Percentiles rank a stretch among this genome's conserved stretches.
Conservation (phyloP, 2,888 invertebrate species). For the Cataglyphis livida region DNA sequence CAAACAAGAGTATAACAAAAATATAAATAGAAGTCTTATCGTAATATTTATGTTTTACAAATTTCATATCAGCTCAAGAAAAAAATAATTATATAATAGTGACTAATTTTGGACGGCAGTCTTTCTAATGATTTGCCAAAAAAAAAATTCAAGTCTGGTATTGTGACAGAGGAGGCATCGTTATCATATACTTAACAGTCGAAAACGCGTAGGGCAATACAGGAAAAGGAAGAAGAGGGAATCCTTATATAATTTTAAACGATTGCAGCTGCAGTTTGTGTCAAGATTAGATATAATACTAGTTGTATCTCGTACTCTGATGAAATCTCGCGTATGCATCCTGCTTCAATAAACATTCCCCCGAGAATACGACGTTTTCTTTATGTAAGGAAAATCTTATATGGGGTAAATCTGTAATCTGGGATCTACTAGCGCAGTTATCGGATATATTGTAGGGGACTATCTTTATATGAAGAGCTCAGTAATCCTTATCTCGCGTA, state of each 20-base stretch:
- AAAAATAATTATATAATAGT: too few species aligned
- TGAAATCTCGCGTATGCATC: conserved; percentile 45
- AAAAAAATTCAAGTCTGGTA: background rate
- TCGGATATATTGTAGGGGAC: background rate
- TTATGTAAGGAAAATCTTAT: background rate
- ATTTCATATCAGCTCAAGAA: too few species aligned
- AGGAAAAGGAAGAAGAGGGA: conserved; percentile 36
- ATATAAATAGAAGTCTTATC: too few species aligned
- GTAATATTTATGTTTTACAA: too few species aligned
- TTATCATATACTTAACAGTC: conserved; percentile 6
- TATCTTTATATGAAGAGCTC: background rate
- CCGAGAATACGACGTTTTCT: background rate
- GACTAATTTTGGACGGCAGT: too few species aligned
- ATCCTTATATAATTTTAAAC: conserved; percentile 71
- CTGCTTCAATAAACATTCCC: conserved; percentile 14
- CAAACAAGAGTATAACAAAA: too few species aligned
- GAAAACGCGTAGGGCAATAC: background rate
- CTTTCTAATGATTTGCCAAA: too few species aligned
- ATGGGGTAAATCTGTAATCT: conserved; percentile 23
- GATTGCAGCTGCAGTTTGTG: conserved; percentile 67
- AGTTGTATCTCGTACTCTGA: conserved; percentile 40
- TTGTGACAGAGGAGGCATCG: background rate
- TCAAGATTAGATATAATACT: conserved; percentile 74
- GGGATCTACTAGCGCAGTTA: conserved; percentile 10
- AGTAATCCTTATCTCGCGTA: background rate